Percentiles rank a stretch among this genome's conserved stretches.
phyloP scores from a whole-genome alignment of 1,140 invertebrate species.

The Drosophila azteca region DNA sequence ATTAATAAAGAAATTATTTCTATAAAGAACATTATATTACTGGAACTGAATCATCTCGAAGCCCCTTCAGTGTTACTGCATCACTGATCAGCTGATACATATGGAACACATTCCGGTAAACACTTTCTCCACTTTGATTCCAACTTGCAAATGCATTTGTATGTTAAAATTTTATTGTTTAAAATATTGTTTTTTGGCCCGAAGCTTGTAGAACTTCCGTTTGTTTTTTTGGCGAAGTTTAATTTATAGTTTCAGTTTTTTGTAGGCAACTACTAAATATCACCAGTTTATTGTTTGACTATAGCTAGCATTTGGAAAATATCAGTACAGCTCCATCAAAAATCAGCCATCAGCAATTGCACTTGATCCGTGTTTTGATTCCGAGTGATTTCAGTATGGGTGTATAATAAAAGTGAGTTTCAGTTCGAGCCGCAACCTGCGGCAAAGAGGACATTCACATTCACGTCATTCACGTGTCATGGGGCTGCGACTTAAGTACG shows the following conservation, averaged over 20 bases:
- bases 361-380: slow-evolving; percentile 11
- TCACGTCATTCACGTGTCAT: slow-evolving; percentile 34
- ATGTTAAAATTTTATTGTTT: no score
- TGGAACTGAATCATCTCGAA: no score
- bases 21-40: no score
- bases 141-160: no score
- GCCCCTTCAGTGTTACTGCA: no score
- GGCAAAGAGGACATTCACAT: slow-evolving; percentile 11
- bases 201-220: no score
- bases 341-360: slow-evolving; percentile 31
- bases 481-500: slow-evolving; percentile 12
- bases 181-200: no score
- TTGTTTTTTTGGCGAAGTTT: slow-evolving; percentile 23
- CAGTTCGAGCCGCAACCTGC: slow-evolving; percentile 26
- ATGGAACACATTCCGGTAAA: no score
- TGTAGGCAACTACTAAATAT: slow-evolving; percentile 70
- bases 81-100: no score
- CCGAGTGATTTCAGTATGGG: slow-evolving; percentile 14
- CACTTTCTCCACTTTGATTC: no score
- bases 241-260: background rate
- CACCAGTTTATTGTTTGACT: slow-evolving; percentile 76
- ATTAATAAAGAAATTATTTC: no score
- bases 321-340: slow-evolving; percentile 64
- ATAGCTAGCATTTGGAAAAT: slow-evolving; percentile 73
- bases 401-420: slow-evolving; percentile 54